Conservation (phyloP, 2,113 vertebrate genomes). For the Xiphorhynchus elegans region DNA sequence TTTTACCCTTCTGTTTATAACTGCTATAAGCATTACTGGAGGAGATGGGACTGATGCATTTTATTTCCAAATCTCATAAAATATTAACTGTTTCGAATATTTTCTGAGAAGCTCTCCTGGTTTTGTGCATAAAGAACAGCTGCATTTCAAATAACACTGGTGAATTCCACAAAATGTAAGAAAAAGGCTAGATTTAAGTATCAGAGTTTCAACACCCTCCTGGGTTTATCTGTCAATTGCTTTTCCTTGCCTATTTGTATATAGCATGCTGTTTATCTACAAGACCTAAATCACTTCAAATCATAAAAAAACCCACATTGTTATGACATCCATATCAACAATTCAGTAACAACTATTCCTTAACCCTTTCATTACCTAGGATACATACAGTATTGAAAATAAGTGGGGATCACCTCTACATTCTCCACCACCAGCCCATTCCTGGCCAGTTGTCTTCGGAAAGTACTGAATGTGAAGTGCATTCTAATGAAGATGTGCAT, state of each 20-base stretch:
- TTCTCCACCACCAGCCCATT: not conserved
- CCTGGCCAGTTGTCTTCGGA: not conserved
- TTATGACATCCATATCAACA: not conserved
- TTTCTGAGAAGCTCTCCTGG: not conserved
- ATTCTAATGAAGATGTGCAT: not conserved
- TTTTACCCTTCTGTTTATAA: not conserved
- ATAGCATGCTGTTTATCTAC: not conserved
- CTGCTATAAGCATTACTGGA: not conserved
- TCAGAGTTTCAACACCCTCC: not conserved
- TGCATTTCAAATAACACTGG: not conserved
- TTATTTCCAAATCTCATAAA: slow-evolving; percentile 22
- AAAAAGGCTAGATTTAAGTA: not conserved
- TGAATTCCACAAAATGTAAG: not conserved
- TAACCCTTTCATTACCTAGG: not conserved
- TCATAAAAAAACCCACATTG: not conserved
- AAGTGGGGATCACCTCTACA: not conserved
- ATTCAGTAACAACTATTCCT: not conserved
- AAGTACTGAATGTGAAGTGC: not conserved
- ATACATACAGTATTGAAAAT: not conserved
- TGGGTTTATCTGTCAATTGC: not conserved
- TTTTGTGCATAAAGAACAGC: not conserved
- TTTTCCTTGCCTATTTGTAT: not conserved
- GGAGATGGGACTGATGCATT: not conserved
- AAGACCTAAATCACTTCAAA: not conserved
- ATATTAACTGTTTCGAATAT: slow-evolving; percentile 15